These are phyloP conservation scores for Gorsachius magnificus DNA, from an alignment of 2,797 vertebrate species.

Conservation along the genomic window DNA sequence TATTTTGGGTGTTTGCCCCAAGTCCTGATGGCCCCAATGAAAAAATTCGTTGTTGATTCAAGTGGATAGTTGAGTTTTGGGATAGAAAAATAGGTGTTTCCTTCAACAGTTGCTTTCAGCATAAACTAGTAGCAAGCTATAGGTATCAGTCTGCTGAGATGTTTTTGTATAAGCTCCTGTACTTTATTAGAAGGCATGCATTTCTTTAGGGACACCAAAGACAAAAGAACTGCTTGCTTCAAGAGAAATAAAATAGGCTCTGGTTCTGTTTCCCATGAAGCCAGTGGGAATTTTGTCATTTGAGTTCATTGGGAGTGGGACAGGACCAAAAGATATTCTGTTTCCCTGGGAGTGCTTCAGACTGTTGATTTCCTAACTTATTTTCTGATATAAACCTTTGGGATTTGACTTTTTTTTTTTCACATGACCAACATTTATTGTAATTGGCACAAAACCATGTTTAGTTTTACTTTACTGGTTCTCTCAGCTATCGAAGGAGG, in stretches of 20 bases:
- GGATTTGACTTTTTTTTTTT: not conserved
- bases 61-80: not conserved
- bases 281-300: not conserved
- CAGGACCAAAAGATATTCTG: not conserved
- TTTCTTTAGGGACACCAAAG: not conserved
- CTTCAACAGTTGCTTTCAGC: not conserved
- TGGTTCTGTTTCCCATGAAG: not conserved
- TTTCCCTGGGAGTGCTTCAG: not conserved
- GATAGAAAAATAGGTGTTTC: not conserved
- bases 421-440: not conserved
- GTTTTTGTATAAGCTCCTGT: not conserved
- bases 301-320: not conserved
- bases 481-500: not conserved
- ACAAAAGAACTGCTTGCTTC: not conserved
- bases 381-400: not conserved
- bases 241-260: not conserved
- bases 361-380: not conserved
- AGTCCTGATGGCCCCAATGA: not conserved
- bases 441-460: not conserved
- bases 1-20: not conserved
- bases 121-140: not conserved
- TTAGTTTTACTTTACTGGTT: not conserved
- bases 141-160: not conserved
- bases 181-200: not conserved
- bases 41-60: not conserved